phyloP scores from a whole-genome alignment of 2,888 invertebrate species.

The Lordiphosa andalusiaca region DNA sequence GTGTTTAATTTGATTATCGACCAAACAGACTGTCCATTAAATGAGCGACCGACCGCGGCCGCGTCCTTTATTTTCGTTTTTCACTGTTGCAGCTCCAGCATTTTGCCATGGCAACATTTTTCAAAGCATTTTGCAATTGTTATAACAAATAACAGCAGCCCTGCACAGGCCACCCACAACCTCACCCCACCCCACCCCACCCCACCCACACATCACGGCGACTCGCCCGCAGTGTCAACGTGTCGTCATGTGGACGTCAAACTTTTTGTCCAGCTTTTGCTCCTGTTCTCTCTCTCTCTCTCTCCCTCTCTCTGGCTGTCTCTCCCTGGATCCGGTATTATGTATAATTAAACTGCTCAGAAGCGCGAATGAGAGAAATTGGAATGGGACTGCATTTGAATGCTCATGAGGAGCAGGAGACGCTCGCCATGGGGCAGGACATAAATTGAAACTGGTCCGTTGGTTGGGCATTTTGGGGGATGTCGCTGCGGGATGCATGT shows the following conservation, averaged over 20 bases:
- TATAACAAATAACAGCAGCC: constrained; percentile 68
- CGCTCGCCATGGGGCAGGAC: constrained; percentile 21
- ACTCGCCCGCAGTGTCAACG: constrained; percentile 38
- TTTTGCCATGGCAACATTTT: constrained; percentile 51
- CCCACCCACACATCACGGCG: not conserved
- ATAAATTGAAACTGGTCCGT: constrained; percentile 45
- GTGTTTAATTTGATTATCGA: constrained; percentile 77
- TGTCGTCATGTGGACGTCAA: constrained; percentile 72
- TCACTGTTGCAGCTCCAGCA: constrained; percentile 41
- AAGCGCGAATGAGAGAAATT: constrained; percentile 13
- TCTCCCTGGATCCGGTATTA: constrained; percentile 15
- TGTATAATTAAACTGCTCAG: constrained; percentile 50
- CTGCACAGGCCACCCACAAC: not conserved
- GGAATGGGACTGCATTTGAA: constrained; percentile 19
- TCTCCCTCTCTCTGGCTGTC: not conserved
- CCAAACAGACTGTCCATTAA: constrained; percentile 77
- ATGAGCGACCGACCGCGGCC: constrained; percentile 61
- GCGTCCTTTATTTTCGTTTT: constrained; percentile 46
- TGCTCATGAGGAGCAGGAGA: constrained; percentile 4
- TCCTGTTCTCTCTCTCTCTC: not conserved
- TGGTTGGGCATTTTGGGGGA: constrained; percentile 4
- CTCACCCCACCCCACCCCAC: not conserved
- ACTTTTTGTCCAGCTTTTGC: constrained; percentile 63
- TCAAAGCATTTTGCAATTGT: constrained; percentile 48
- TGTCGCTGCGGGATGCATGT: constrained; percentile 16